phyloP scores from a whole-genome alignment of 1,140 invertebrate species.

The Brachionus sp. region DNA sequence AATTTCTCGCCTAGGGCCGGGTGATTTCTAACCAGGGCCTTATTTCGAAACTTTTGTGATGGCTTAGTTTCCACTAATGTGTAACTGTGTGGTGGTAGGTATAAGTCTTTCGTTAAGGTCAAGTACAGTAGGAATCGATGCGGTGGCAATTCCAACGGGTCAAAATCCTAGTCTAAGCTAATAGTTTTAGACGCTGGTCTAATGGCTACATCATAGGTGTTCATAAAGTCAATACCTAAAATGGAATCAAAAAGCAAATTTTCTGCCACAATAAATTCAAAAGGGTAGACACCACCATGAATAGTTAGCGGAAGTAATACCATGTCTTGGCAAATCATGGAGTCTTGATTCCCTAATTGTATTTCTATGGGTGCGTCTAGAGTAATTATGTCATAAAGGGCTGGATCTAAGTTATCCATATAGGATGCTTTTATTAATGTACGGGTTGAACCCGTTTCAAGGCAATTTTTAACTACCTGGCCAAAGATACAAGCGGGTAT shows the following conservation, averaged over 20 bases:
- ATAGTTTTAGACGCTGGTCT: background rate
- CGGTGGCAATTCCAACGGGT: background rate
- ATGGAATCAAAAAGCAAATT: background rate
- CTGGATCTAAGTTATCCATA: background rate
- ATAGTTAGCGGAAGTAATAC: background rate
- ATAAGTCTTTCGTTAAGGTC: background rate
- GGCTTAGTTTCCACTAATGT: background rate
- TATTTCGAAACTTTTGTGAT: background rate
- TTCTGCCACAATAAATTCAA: background rate
- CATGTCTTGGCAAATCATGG: background rate
- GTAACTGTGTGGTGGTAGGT: background rate
- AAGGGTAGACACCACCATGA: background rate
- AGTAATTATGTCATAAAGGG: background rate
- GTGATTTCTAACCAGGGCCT: background rate
- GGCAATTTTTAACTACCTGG: no score
- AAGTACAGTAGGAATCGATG: background rate
- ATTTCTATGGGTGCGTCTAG: background rate
- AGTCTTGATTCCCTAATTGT: background rate
- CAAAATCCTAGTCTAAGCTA: background rate
- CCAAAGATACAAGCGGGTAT: no score
- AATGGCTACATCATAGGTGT: background rate
- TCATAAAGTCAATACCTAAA: background rate
- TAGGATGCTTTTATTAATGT: background rate
- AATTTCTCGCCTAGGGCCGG: background rate
- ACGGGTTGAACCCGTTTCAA: no score